These are phyloP conservation scores for Mus spretus DNA, from an alignment of 2,797 vertebrate genomes.

Conservation along the genomic window DNA sequence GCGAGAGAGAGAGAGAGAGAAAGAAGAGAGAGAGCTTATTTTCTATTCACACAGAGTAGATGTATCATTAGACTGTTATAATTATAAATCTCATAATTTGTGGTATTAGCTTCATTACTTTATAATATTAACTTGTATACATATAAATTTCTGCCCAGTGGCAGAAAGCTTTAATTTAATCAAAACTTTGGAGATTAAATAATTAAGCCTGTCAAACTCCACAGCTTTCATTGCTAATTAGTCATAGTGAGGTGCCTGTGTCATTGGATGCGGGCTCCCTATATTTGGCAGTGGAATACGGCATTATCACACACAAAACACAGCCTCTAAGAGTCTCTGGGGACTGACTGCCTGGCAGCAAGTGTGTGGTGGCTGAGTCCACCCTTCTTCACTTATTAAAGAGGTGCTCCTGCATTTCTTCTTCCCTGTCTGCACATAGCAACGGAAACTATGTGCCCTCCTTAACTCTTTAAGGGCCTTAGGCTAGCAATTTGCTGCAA, in stretches of 20 bases:
- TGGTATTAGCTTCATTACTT: constrained; percentile 59
- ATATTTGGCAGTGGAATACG: constrained; percentile 91
- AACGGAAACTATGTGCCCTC: constrained; percentile 87
- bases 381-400: constrained; percentile 88
- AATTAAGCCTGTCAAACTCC: constrained; percentile 89
- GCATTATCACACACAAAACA: constrained; percentile 89
- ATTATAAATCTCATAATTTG: constrained; percentile 35
- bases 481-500: constrained; percentile 65
- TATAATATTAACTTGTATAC: constrained; percentile 46
- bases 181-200: constrained; percentile 89
- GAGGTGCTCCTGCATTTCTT: constrained; percentile 83
- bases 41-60: not conserved
- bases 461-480: constrained; percentile 87
- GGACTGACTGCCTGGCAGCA: constrained; percentile 87
- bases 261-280: constrained; percentile 88
- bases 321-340: constrained; percentile 87
- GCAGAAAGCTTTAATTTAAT: constrained; percentile 88
- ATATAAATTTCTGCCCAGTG: constrained; percentile 79
- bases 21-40: not conserved
- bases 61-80: not conserved
- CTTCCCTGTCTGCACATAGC: constrained; percentile 86
- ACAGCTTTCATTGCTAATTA: constrained; percentile 90
- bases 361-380: constrained; percentile 87
- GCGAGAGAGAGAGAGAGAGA: no score
- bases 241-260: constrained; percentile 89